Conservation (phyloP, 2,888 invertebrate species). For the Chrysolina americana region DNA sequence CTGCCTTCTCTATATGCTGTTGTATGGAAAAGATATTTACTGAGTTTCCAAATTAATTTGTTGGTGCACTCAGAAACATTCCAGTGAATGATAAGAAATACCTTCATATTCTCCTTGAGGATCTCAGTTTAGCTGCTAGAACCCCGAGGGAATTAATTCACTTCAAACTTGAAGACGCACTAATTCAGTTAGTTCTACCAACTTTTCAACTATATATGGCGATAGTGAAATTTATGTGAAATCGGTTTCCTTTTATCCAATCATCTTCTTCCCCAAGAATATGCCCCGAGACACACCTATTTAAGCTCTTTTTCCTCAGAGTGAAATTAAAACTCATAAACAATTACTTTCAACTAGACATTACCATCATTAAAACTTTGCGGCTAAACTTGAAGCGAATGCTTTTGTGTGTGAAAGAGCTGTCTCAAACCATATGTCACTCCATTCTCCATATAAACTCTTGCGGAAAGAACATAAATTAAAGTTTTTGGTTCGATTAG, state of each 20-base stretch:
- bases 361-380: slow-evolving; percentile 18
- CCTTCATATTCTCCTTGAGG: background rate
- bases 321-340: slow-evolving; percentile 20
- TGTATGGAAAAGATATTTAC: too few relatives aligned
- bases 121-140: background rate
- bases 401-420: slow-evolving; percentile 17
- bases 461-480: background rate
- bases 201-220: slow-evolving; percentile 9
- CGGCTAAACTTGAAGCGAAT: background rate
- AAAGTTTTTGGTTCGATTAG: slow-evolving; percentile 6
- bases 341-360: slow-evolving; percentile 14
- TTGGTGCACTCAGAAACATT: background rate
- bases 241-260: slow-evolving; percentile 19
- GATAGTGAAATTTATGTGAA: slow-evolving; percentile 6
- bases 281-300: background rate
- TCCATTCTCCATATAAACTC: slow-evolving; percentile 3
- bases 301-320: background rate
- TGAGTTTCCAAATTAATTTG: background rate
- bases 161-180: slow-evolving; percentile 9
- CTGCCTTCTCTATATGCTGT: too few relatives aligned
- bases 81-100: background rate
- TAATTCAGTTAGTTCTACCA: slow-evolving; percentile 6
- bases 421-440: slow-evolving; percentile 3
- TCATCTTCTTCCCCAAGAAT: slow-evolving; percentile 12
- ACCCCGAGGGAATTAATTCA: slow-evolving; percentile 1